Evolutionary conservation across 2,113 vertebrate genomes (phyloP).

Genomic region (Pygathrix nemaeus): DNA sequence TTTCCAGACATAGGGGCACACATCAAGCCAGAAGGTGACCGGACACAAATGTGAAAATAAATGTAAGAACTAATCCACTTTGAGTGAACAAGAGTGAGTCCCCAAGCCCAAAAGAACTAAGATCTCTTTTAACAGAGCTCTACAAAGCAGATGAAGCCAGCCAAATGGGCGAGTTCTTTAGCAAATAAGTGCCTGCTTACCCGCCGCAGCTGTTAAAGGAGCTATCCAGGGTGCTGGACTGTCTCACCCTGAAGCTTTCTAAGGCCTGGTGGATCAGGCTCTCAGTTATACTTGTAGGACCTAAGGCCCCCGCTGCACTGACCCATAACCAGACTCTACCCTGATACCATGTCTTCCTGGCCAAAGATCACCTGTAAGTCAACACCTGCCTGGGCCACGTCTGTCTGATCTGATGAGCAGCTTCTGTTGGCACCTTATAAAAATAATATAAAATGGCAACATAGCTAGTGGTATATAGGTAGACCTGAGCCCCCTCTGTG

Average conservation of each 20-base stretch:
- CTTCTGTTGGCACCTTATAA: background rate
- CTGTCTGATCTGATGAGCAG: background rate
- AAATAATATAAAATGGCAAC: background rate
- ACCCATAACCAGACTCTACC: background rate
- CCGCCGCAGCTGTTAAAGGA: background rate
- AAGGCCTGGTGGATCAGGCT: background rate
- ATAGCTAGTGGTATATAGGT: background rate
- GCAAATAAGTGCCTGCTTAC: background rate
- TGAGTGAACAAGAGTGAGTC: background rate
- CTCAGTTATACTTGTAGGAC: background rate
- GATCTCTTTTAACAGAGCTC: background rate
- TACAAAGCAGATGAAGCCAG: background rate
- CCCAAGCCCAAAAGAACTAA: background rate
- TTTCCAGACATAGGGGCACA: background rate
- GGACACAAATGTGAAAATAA: background rate
- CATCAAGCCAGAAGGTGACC: background rate
- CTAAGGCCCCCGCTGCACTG: background rate
- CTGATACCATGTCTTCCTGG: background rate
- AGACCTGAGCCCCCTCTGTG: background rate
- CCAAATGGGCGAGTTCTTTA: background rate
- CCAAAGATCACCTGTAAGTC: background rate
- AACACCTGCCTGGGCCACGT: background rate
- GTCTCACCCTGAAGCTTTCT: background rate
- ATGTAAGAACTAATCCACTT: background rate
- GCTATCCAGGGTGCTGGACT: slow-evolving; percentile 78